These are phyloP conservation scores for Prionailurus viverrinus DNA, from an alignment of 2,113 vertebrate species.

Conservation along the genomic window DNA sequence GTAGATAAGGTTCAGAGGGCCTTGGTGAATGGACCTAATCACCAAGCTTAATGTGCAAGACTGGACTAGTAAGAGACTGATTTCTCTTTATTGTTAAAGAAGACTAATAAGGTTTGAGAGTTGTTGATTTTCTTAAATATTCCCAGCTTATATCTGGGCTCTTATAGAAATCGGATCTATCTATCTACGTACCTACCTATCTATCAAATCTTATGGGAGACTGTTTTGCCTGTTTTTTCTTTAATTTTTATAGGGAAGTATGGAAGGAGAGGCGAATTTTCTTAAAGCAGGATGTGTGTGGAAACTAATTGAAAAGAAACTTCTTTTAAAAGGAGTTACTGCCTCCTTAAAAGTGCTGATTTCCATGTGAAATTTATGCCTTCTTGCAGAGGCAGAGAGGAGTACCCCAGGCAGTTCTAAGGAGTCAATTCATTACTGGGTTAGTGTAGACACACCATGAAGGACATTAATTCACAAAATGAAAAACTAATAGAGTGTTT, in stretches of 20 bases:
- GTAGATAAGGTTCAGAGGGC: not conserved
- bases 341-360: constrained; percentile 81
- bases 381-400: constrained; percentile 76
- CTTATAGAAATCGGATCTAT: not conserved
- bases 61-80: not conserved
- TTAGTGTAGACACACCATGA: constrained; percentile 80
- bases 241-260: not conserved
- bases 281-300: constrained; percentile 49
- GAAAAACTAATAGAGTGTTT: constrained; percentile 89
- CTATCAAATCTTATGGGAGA: not conserved
- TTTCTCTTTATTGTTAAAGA: not conserved
- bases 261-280: not conserved
- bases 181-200: not conserved
- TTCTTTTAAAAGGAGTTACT: constrained; percentile 77
- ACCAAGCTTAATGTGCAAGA: not conserved
- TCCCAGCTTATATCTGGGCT: not conserved
- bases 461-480: constrained; percentile 90
- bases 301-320: constrained; percentile 77
- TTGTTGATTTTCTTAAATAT: not conserved
- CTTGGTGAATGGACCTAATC: not conserved
- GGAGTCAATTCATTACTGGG: constrained; percentile 89
- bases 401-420: constrained; percentile 84
- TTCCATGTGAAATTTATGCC: constrained; percentile 85
- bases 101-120: not conserved
- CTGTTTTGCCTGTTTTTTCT: not conserved